phyloP scores from a whole-genome alignment of 2,888 invertebrate species.

The Trichopoda pennipes region DNA sequence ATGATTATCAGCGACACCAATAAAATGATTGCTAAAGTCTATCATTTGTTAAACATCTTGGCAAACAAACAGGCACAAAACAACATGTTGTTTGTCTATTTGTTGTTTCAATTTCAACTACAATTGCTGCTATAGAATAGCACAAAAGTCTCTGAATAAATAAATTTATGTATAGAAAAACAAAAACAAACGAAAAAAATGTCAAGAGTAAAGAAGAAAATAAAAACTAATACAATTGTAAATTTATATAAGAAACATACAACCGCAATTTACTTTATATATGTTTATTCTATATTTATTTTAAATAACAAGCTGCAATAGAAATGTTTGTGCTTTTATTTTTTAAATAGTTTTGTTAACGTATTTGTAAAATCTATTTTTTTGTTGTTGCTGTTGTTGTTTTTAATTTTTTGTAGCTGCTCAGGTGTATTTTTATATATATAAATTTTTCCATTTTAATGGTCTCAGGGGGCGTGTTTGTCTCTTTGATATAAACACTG shows the following conservation, averaged over 20 bases:
- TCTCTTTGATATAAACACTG: slow-evolving; percentile 63
- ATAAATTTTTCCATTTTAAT: slow-evolving; percentile 49
- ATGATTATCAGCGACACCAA: slow-evolving; percentile 77
- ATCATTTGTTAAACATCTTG: slow-evolving; percentile 70
- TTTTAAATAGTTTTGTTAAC: slow-evolving; percentile 16
- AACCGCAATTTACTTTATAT: background rate
- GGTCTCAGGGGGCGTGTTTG: slow-evolving; percentile 73
- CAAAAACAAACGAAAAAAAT: slow-evolving; percentile 6
- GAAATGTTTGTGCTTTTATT: no score
- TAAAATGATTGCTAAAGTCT: slow-evolving; percentile 77
- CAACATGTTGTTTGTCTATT: slow-evolving; percentile 71
- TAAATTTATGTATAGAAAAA: slow-evolving; percentile 2
- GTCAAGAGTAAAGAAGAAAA: slow-evolving; percentile 2
- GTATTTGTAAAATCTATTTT: slow-evolving; percentile 10
- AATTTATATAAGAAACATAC: background rate
- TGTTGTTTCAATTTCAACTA: slow-evolving; percentile 44
- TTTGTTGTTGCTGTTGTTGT: background rate
- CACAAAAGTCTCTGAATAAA: slow-evolving; percentile 43
- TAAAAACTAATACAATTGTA: slow-evolving; percentile 47
- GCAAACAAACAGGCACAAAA: slow-evolving; percentile 60
- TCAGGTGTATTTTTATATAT: slow-evolving; percentile 33
- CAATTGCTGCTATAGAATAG: slow-evolving; percentile 4
- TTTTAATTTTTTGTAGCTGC: background rate
- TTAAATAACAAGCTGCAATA: no score
- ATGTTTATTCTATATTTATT: background rate